phyloP scores from a whole-genome alignment of 1,140 invertebrate genomes.

The Saccostrea cuccullata region DNA sequence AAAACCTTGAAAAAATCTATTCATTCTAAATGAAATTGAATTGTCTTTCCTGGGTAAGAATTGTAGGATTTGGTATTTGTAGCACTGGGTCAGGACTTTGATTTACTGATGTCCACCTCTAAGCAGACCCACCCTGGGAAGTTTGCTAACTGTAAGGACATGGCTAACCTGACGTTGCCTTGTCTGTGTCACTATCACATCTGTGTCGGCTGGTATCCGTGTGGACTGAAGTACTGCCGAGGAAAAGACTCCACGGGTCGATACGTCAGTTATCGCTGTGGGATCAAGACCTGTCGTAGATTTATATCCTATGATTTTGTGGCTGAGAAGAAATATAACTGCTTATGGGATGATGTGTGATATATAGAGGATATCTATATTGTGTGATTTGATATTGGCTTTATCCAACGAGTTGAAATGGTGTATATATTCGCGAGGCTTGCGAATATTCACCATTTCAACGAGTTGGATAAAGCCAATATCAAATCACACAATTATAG shows the following conservation, averaged over 20 bases:
- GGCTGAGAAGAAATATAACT: slow-evolving; percentile 89
- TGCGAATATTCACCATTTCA: no score
- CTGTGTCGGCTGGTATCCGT: slow-evolving; percentile 94
- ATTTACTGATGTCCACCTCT: slow-evolving; percentile 65
- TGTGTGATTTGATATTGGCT: no score
- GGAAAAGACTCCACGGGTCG: slow-evolving; percentile 83
- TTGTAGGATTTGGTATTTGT: slow-evolving; percentile 49
- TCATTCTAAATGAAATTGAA: not conserved
- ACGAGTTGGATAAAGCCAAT: no score
- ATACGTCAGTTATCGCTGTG: slow-evolving; percentile 89
- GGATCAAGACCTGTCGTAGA: slow-evolving; percentile 95
- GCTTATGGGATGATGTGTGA: slow-evolving; percentile 86
- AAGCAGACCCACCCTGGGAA: slow-evolving; percentile 69
- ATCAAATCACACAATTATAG: no score
- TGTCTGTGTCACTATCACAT: slow-evolving; percentile 90
- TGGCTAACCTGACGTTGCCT: slow-evolving; percentile 77
- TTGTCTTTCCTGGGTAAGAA: not conserved
- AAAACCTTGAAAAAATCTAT: not conserved
- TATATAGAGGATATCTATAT: no score
- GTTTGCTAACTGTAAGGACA: slow-evolving; percentile 73
- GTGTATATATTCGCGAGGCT: no score
- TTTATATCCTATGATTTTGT: slow-evolving; percentile 92
- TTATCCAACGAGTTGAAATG: no score
- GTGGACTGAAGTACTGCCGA: slow-evolving; percentile 95
- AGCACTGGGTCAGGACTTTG: slow-evolving; percentile 70